These are phyloP conservation scores for Folsomia candida DNA, from an alignment of 2,888 invertebrate genomes.

Conservation along the genomic window DNA sequence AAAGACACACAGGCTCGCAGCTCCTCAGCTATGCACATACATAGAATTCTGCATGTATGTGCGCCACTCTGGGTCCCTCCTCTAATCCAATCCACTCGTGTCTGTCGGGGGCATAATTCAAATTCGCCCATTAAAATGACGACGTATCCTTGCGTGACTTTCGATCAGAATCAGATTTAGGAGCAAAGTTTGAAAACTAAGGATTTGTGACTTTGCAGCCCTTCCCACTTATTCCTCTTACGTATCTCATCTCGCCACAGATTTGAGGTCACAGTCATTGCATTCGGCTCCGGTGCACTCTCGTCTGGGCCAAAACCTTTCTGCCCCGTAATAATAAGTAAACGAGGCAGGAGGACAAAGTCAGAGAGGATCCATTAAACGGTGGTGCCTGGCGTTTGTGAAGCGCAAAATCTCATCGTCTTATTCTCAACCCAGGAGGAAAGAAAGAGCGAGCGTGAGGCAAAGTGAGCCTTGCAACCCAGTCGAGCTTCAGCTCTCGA, in stretches of 20 bases:
- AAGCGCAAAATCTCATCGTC: not conserved
- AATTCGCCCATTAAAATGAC: not conserved
- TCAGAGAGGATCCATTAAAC: not conserved
- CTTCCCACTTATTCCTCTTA: too few relatives aligned
- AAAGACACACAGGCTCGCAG: not conserved
- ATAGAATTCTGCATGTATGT: too few relatives aligned
- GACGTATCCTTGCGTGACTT: not conserved
- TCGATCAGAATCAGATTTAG: not conserved
- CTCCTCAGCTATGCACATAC: too few relatives aligned
- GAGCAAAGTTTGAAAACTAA: not conserved
- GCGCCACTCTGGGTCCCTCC: too few relatives aligned
- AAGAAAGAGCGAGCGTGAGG: not conserved
- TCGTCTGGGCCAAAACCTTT: too few relatives aligned
- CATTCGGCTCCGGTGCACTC: too few relatives aligned
- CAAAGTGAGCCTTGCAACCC: not conserved
- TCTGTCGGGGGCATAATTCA: not conserved
- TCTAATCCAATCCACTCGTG: not conserved
- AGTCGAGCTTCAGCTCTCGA: not conserved
- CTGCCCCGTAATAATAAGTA: too few relatives aligned
- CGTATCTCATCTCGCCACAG: not conserved
- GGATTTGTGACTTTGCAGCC: not conserved
- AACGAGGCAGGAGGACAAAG: not conserved
- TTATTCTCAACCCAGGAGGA: not conserved
- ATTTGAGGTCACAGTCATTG: not conserved
- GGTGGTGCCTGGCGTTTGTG: too few relatives aligned